These are phyloP conservation scores for Onychomys arenicola DNA, from an alignment of 2,797 vertebrate genomes.

Conservation along the genomic window DNA sequence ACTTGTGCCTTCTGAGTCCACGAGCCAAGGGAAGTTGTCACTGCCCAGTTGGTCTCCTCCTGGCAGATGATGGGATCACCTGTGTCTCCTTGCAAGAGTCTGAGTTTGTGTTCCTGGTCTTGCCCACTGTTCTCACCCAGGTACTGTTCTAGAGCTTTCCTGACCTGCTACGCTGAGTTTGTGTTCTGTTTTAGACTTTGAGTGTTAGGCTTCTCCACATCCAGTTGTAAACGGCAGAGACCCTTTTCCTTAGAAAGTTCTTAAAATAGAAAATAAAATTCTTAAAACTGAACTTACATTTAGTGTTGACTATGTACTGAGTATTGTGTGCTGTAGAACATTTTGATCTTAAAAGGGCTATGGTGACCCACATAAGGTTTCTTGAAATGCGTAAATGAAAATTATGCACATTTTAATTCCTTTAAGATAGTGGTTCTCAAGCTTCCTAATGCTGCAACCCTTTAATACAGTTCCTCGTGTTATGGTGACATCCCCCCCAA, in stretches of 20 bases:
- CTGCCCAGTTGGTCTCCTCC: conserved; percentile 89
- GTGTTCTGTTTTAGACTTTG: background rate
- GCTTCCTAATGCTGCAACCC: background rate
- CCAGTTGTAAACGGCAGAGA: background rate
- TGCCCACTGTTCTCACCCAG: conserved; percentile 88
- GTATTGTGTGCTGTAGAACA: background rate
- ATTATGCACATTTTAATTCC: background rate
- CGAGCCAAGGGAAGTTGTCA: conserved; percentile 87
- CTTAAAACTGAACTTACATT: conserved; percentile 4
- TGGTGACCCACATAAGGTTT: background rate
- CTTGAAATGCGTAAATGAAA: background rate
- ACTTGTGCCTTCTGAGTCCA: conserved; percentile 92
- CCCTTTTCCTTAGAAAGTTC: background rate
- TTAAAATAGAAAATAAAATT: background rate
- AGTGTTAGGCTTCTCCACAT: background rate
- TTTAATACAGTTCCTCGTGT: background rate
- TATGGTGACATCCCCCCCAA: background rate
- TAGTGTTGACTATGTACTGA: background rate
- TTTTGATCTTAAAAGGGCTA: background rate
- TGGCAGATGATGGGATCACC: conserved; percentile 88
- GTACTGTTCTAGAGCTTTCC: conserved; percentile 78
- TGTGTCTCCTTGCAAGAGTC: conserved; percentile 89
- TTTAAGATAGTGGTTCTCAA: background rate
- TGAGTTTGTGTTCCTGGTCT: conserved; percentile 90
- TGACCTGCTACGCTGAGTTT: no score